phyloP scores from a whole-genome alignment of 1,140 invertebrate species.

The Musca vetustissima region DNA sequence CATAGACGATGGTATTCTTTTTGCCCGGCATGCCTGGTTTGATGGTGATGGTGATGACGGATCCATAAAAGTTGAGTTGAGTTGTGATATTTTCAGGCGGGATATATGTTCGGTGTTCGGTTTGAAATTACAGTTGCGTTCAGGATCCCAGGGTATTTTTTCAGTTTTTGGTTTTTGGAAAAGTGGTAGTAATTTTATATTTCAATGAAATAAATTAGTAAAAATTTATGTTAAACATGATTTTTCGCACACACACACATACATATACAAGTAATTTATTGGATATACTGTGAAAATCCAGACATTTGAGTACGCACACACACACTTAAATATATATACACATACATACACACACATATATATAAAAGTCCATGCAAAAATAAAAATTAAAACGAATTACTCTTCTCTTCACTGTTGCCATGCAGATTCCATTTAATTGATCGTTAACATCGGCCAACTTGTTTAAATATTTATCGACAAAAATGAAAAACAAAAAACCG shows the following conservation, averaged over 20 bases:
- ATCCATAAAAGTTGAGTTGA: neutral
- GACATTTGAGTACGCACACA: neutral
- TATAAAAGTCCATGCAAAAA: neutral
- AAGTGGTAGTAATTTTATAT: conserved; percentile 9
- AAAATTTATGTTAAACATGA: conserved; percentile 17
- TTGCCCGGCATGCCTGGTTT: conserved; percentile 87
- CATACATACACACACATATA: neutral
- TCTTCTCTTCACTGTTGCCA: too few species aligned
- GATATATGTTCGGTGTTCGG: too few species aligned
- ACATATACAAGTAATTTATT: neutral
- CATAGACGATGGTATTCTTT: conserved; percentile 79
- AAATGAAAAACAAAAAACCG: too few species aligned
- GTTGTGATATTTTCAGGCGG: too few species aligned
- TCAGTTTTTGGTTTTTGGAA: too few species aligned
- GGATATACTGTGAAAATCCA: too few species aligned
- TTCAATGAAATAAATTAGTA: conserved; percentile 23
- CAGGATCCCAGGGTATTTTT: neutral
- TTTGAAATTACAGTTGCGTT: too few species aligned
- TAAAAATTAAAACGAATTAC: neutral
- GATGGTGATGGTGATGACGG: conserved; percentile 28
- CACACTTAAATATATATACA: neutral
- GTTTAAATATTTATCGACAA: too few species aligned
- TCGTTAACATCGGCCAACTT: too few species aligned
- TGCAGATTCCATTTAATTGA: too few species aligned
- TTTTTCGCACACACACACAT: neutral